Percentiles rank a stretch among this genome's conserved stretches.
Conservation (phyloP, 2,797 vertebrate genomes). For the Sarcoramphus papa region DNA sequence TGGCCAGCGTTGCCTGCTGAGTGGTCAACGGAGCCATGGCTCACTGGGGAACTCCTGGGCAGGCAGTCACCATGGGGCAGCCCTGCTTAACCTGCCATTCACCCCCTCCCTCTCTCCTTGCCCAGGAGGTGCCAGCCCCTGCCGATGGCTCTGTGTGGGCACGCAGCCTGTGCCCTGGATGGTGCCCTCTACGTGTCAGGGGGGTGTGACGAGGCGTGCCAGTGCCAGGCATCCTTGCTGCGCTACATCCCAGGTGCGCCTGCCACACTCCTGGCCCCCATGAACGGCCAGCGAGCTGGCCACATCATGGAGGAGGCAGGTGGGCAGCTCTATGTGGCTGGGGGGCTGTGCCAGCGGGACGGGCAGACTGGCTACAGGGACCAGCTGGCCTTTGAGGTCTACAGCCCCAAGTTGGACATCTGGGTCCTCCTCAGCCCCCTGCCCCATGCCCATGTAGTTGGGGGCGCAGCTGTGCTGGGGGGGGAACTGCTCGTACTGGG, state of each 20-base stretch:
- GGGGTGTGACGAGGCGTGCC: slow-evolving; percentile 59
- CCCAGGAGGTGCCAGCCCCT: slow-evolving; percentile 71
- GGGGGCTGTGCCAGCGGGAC: slow-evolving; percentile 63
- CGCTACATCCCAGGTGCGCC: slow-evolving; percentile 67
- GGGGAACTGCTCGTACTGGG: slow-evolving; percentile 76
- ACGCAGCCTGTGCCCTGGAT: slow-evolving; percentile 70
- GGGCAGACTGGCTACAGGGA: slow-evolving; percentile 65
- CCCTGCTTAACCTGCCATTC: neutral
- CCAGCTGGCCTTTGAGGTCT: slow-evolving; percentile 75
- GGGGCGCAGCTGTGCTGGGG: slow-evolving; percentile 67
- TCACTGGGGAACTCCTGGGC: neutral
- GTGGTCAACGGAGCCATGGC: rapidly evolving
- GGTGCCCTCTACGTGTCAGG: slow-evolving; percentile 76
- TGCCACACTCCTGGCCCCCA: slow-evolving; percentile 63
- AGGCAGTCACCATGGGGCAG: slow-evolving; percentile 58
- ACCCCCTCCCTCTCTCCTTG: slow-evolving; percentile 54
- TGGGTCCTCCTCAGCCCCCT: slow-evolving; percentile 72
- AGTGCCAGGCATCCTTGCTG: slow-evolving; percentile 66
- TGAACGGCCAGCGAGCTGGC: slow-evolving; percentile 73
- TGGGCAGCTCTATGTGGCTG: slow-evolving; percentile 73
- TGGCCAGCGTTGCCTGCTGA: neutral
- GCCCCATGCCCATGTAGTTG: slow-evolving; percentile 75
- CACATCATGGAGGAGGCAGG: slow-evolving; percentile 75
- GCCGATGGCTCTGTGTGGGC: slow-evolving; percentile 71
- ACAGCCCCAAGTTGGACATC: slow-evolving; percentile 59